A percentile compares a stretch with the other conserved stretches of the same genome.
These are phyloP conservation scores for Lysiphlebus fabarum DNA, from an alignment of 1,140 invertebrate species.

Conservation along the genomic window DNA sequence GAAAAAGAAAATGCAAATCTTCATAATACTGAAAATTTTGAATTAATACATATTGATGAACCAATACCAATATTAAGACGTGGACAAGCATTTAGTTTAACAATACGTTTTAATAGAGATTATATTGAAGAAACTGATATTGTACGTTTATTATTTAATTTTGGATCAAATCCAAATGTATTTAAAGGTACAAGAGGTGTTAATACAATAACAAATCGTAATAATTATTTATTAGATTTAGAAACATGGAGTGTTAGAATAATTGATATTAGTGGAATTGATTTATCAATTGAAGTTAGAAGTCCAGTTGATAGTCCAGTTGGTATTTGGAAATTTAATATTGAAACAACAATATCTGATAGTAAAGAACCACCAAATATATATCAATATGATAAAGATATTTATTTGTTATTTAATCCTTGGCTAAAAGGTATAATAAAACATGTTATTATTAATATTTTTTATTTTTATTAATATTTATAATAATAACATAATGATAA, in stretches of 20 bases:
- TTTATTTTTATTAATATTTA: too few relatives aligned
- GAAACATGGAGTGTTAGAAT: constrained; percentile 48
- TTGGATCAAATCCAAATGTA: constrained; percentile 46
- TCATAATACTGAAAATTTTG: constrained; percentile 59
- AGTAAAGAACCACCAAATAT: constrained; percentile 33
- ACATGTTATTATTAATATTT: too few relatives aligned
- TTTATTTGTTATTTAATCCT: constrained; percentile 82
- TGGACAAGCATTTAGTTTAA: constrained; percentile 57
- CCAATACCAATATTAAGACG: constrained; percentile 54
- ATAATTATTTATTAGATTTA: constrained; percentile 37
- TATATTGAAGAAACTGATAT: constrained; percentile 43
- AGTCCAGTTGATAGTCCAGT: constrained; percentile 49
- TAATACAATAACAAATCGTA: constrained; percentile 35
- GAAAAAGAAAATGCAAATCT: constrained; percentile 54
- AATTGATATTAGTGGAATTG: constrained; percentile 31
- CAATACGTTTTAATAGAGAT: constrained; percentile 53
- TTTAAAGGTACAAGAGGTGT: constrained; percentile 42
- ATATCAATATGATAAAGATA: constrained; percentile 40
- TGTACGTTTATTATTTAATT: constrained; percentile 45
- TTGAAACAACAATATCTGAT: constrained; percentile 42
- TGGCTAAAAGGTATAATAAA: constrained; percentile 78
- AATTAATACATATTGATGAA: constrained; percentile 51
- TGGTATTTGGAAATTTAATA: constrained; percentile 46
- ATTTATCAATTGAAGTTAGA: constrained; percentile 44
- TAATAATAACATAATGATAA: too few relatives aligned